These are phyloP conservation scores for Aphelocoma coerulescens DNA, from an alignment of 2,113 vertebrate genomes.

Conservation along the genomic window DNA sequence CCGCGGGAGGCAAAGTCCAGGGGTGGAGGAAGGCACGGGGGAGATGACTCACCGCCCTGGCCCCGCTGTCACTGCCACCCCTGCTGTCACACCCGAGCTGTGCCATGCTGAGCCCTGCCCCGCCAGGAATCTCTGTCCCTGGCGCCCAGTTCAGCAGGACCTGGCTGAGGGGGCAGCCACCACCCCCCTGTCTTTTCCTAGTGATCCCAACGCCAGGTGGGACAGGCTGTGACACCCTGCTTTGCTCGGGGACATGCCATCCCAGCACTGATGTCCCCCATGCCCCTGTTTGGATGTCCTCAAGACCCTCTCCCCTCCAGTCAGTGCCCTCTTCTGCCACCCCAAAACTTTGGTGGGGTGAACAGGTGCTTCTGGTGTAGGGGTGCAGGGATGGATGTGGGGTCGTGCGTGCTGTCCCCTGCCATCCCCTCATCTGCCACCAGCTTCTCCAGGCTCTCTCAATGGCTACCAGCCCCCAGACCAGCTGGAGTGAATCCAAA, in stretches of 20 bases:
- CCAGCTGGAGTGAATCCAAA: accelerated
- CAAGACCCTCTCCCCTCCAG: neutral
- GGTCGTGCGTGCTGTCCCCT: too few species aligned
- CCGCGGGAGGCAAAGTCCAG: conserved; percentile 22
- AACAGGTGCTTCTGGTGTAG: neutral
- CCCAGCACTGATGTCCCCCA: neutral
- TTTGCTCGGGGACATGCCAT: accelerated
- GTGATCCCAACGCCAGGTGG: accelerated
- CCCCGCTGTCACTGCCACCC: neutral
- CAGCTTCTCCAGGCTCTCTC: neutral
- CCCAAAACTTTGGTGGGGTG: accelerated
- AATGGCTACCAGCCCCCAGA: neutral
- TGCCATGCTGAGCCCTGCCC: neutral
- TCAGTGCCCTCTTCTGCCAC: neutral
- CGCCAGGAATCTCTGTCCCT: neutral
- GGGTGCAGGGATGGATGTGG: too few species aligned
- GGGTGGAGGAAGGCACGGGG: neutral
- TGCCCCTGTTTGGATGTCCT: neutral
- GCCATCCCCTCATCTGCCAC: neutral
- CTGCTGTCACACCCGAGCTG: neutral
- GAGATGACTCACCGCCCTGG: neutral
- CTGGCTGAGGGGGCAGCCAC: too few species aligned
- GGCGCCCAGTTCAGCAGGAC: accelerated
- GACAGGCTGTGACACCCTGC: accelerated
- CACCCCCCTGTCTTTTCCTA: accelerated